These are phyloP conservation scores for Ceraclea dissimilis DNA, from an alignment of 2,888 invertebrate species.

Conservation along the genomic window DNA sequence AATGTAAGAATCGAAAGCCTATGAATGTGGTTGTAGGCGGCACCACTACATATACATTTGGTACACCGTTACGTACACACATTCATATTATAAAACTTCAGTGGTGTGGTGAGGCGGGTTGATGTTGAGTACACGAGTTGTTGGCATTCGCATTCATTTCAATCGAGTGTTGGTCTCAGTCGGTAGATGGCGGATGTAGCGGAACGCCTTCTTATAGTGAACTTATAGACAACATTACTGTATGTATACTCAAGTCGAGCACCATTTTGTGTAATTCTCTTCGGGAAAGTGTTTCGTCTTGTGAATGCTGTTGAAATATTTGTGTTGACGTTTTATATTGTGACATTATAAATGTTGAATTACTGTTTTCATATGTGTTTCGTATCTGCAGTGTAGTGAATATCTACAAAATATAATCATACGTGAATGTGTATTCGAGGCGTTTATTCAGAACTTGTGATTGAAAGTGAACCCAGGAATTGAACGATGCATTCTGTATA, in stretches of 20 bases:
- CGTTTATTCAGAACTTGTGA: conserved; percentile 11
- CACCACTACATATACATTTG: neutral
- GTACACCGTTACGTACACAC: conserved; percentile 4
- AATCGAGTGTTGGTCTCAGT: conserved; percentile 42
- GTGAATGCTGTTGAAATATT: neutral
- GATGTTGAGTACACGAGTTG: neutral
- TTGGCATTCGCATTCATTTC: conserved; percentile 28
- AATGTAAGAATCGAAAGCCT: neutral
- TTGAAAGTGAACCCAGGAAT: conserved; percentile 9
- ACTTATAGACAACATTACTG: conserved; percentile 46
- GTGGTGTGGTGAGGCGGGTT: neutral
- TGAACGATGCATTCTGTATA: conserved; percentile 13
- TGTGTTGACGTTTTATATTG: neutral
- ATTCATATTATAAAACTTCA: neutral
- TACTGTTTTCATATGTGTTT: neutral
- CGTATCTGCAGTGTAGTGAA: conserved; percentile 7
- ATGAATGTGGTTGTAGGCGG: neutral
- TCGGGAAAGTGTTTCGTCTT: conserved; percentile 30
- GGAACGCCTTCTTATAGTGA: conserved; percentile 45
- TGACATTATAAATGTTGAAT: conserved; percentile 1
- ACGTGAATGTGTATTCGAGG: conserved; percentile 15
- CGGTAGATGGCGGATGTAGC: conserved; percentile 52
- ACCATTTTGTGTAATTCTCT: conserved; percentile 50
- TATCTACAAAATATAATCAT: conserved; percentile 6
- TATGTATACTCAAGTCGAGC: conserved; percentile 38